phyloP scores from a whole-genome alignment of 1,140 invertebrate species.

The Drosophila melanogaster region Release_6_plus_ISO1_MT NT_037436.4:15192501-15193000 shows the following conservation, averaged over 20 bases:
- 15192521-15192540: slow-evolving; percentile 83
- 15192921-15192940: slow-evolving; percentile 80
- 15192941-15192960: slow-evolving; percentile 67
- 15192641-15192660: slow-evolving; percentile 76
- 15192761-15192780: slow-evolving; percentile 83
- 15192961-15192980: slow-evolving; percentile 54
- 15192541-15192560: slow-evolving; percentile 83
- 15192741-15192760: slow-evolving; percentile 64
- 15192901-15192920: slow-evolving; percentile 80
- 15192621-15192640: slow-evolving; percentile 55
- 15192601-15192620: slow-evolving; percentile 11
- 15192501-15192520: slow-evolving; percentile 57
- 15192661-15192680: slow-evolving; percentile 74
- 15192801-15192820: slow-evolving; percentile 64
- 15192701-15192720: slow-evolving; percentile 33
- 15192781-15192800: slow-evolving; percentile 81
- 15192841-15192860: slow-evolving; percentile 31
- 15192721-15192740: slow-evolving; percentile 47
- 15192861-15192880: slow-evolving; percentile 61
- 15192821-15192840: slow-evolving; percentile 25
- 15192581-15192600: slow-evolving; percentile 65
- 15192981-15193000: slow-evolving; percentile 78
- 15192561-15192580: slow-evolving; percentile 83
- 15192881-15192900: slow-evolving; percentile 40
- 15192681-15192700: slow-evolving; percentile 45